These are phyloP conservation scores for Spodoptera exigua DNA, from an alignment of 2,888 invertebrate genomes.

Conservation along the genomic window DNA sequence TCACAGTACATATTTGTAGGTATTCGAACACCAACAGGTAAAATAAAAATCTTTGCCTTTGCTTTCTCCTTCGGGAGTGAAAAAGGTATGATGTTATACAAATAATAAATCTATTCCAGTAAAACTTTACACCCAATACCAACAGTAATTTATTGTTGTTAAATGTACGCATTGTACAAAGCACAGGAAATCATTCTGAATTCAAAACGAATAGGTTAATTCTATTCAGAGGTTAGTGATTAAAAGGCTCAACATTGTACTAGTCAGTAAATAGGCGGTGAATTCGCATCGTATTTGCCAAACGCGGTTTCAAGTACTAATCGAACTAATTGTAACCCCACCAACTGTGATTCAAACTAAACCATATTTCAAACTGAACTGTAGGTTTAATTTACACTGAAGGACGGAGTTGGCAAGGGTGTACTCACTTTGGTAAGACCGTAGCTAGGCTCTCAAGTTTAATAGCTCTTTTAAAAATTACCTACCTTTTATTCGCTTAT, in stretches of 20 bases:
- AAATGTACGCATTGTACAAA: too few relatives aligned
- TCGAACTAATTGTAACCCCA: constrained; percentile 31
- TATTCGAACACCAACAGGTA: too few relatives aligned
- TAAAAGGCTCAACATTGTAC: constrained; percentile 21
- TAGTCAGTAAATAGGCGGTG: constrained; percentile 26
- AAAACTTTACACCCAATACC: too few relatives aligned
- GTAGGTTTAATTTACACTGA: not conserved
- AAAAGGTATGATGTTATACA: too few relatives aligned
- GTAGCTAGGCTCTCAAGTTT: too few relatives aligned
- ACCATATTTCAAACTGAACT: not conserved
- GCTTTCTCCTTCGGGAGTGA: too few relatives aligned
- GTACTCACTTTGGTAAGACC: too few relatives aligned
- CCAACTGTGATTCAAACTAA: constrained; percentile 6
- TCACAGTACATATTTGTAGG: too few relatives aligned
- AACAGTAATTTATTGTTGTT: not conserved
- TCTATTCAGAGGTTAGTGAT: constrained; percentile 25
- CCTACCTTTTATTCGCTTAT: too few relatives aligned
- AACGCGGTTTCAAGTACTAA: constrained; percentile 33
- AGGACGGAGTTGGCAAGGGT: not conserved
- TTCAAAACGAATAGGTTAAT: constrained; percentile 17
- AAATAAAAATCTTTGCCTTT: too few relatives aligned
- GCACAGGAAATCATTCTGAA: not conserved
- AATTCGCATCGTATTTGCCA: constrained; percentile 29
- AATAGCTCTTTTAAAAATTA: too few relatives aligned
- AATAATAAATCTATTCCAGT: too few relatives aligned